These are phyloP conservation scores for Tragelaphus strepsiceros DNA, from an alignment of 2,113 vertebrate species.

Conservation along the genomic window DNA sequence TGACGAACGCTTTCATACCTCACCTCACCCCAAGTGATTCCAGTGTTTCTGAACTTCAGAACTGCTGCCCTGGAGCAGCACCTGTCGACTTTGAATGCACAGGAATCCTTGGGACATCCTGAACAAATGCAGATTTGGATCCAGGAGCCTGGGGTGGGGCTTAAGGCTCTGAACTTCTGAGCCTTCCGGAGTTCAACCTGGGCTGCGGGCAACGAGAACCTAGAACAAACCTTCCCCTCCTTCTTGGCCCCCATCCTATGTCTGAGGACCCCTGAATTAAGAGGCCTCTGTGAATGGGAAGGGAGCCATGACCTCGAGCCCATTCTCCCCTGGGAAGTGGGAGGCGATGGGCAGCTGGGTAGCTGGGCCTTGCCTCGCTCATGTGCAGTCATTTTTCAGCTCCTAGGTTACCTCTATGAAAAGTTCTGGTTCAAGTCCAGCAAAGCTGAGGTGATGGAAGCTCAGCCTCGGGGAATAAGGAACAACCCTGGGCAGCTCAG, in stretches of 20 bases:
- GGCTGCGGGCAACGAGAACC: background rate
- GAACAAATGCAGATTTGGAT: background rate
- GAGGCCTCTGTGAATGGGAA: background rate
- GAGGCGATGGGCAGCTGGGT: background rate
- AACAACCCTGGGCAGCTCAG: background rate
- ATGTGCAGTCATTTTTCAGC: constrained; percentile 6
- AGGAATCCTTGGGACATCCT: background rate
- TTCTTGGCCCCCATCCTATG: background rate
- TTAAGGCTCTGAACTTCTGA: background rate
- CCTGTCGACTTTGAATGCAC: background rate
- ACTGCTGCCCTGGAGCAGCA: background rate
- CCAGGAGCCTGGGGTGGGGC: background rate
- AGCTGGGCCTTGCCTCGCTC: background rate
- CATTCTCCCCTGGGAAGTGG: too few species aligned
- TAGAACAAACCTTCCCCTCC: background rate
- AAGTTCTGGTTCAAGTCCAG: constrained; percentile 54
- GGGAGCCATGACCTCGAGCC: background rate
- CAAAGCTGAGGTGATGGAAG: constrained; percentile 51
- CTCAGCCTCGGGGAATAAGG: background rate
- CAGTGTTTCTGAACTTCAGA: background rate
- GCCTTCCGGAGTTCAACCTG: background rate
- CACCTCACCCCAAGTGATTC: accelerated
- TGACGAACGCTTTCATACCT: accelerated
- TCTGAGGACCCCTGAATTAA: background rate
- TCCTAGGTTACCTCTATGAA: constrained; percentile 13